phyloP scores from a whole-genome alignment of 2,888 invertebrate genomes.

The Drosophila borborema region DNA sequence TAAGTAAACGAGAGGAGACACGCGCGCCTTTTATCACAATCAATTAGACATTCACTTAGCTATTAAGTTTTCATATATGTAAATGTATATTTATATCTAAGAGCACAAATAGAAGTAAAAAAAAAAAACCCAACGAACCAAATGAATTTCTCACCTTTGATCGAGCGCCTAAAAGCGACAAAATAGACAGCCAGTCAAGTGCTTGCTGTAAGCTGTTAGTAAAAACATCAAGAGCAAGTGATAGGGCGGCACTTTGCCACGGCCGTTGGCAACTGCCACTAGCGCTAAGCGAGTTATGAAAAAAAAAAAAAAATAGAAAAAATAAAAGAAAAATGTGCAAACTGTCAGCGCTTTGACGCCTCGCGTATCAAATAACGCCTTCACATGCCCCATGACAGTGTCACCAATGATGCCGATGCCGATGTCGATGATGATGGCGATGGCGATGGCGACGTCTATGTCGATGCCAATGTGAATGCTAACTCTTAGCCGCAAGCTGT shows the following conservation, averaged over 20 bases:
- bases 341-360: slow-evolving; percentile 64
- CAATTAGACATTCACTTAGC: slow-evolving; percentile 48
- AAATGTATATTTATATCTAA: slow-evolving; percentile 44
- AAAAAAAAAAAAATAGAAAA: not conserved
- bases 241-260: slow-evolving; percentile 53
- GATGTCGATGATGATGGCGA: slow-evolving; percentile 35
- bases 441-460: slow-evolving; percentile 10
- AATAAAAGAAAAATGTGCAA: slow-evolving; percentile 69
- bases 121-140: slow-evolving; percentile 6
- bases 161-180: slow-evolving; percentile 32
- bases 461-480: slow-evolving; percentile 16
- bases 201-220: slow-evolving; percentile 66
- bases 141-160: slow-evolving; percentile 64
- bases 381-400: slow-evolving; percentile 70
- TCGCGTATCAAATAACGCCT: slow-evolving; percentile 64
- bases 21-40: not conserved
- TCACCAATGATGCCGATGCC: slow-evolving; percentile 57
- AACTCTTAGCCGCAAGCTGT: slow-evolving; percentile 12
- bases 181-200: slow-evolving; percentile 44
- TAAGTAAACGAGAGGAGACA: slow-evolving; percentile 24
- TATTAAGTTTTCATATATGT: slow-evolving; percentile 67
- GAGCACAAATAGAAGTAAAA: slow-evolving; percentile 40
- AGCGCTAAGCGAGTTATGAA: slow-evolving; percentile 26
- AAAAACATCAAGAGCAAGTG: slow-evolving; percentile 7
- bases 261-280: slow-evolving; percentile 51